These are phyloP conservation scores for Drosophila fulvimacula DNA, from an alignment of 2,888 invertebrate genomes.

Conservation along the genomic window DNA sequence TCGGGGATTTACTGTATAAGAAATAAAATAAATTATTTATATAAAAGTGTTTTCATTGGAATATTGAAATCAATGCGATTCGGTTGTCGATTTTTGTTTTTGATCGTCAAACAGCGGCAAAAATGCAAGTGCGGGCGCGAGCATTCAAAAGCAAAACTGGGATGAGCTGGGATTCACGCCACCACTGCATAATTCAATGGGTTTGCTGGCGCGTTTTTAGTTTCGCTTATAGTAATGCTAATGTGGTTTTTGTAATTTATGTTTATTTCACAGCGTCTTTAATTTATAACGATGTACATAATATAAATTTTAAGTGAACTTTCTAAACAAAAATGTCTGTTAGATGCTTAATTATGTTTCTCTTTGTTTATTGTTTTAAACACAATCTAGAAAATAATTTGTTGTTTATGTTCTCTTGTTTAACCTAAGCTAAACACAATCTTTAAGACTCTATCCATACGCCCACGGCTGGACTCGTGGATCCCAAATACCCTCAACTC, in stretches of 20 bases:
- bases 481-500: conserved; percentile 21
- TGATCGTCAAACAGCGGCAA: conserved; percentile 51
- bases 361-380: conserved; percentile 14
- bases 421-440: conserved; percentile 39
- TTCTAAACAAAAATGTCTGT: conserved; percentile 39
- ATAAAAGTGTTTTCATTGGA: conserved; percentile 24
- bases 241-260: conserved; percentile 47
- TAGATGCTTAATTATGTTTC: conserved; percentile 48
- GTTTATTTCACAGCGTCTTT: conserved; percentile 78
- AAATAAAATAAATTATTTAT: conserved; percentile 65
- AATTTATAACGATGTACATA: conserved; percentile 69
- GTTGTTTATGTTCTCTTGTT: conserved; percentile 15
- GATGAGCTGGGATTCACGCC: conserved; percentile 48
- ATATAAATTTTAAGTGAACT: conserved; percentile 63
- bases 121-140: conserved; percentile 62
- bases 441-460: conserved; percentile 1
- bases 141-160: conserved; percentile 35
- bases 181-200: conserved; percentile 55
- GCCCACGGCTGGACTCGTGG: conserved; percentile 5
- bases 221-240: conserved; percentile 68
- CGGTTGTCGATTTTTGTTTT: conserved; percentile 4
- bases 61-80: conserved; percentile 29
- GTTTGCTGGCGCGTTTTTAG: conserved; percentile 64
- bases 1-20: conserved; percentile 77
- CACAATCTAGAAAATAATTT: conserved; percentile 37